Base-by-base conservation (phyloP, 2,113 vertebrate genomes). In the Suncus etruscus region DNA sequence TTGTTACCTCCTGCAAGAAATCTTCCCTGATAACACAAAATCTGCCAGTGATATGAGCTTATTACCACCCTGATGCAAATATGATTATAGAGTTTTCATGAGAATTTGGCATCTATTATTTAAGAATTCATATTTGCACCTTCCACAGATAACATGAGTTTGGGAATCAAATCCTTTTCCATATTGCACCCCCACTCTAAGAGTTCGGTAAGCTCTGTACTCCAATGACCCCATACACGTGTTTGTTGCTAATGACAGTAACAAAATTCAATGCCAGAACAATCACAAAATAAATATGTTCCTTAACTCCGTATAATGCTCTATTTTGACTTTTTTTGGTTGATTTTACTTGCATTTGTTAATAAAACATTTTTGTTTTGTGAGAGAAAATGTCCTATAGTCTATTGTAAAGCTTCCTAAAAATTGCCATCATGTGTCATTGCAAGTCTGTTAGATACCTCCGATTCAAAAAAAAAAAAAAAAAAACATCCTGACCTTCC, bases 281-380 rank as follows among this genome's bases (percentile, higher is more conserved):
- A 39, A 39, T 39, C 39, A 39, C 39, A 39, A 39, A 39, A 39
- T 39, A 39, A 39, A 39, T 39, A 39, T 39, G 39, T 39, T 39
- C 39, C 39, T 39, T 39, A 39, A 39, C 14, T 68, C 58, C n/a
- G 51, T 47, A 78, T 90, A 76, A 68, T 69, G 5, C 10, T 32
- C 32, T 61, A 65, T 61, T 39, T 5, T 79, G 83, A 82, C 72
- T 63, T 89, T 94, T 87, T 47, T 29, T 29, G 74, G 78, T 86
- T 39, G 39, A 85, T 82, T 45, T 3, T 9, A 70, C 69, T 76
- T 74, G 87, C 9, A 75, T 80, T 87, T 88, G 27, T 2, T 85
- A n/a, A 39, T 39, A 39, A 39, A 39, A 39, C 5, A 39, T 39
- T 39, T 39, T 39, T 39, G 39, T 39, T 39, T 29, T n/a, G 11